Evolutionary conservation across 1,140 invertebrate species (phyloP), one percentile per base, ranked within the genome.

Genomic region (Atta texana): DNA sequence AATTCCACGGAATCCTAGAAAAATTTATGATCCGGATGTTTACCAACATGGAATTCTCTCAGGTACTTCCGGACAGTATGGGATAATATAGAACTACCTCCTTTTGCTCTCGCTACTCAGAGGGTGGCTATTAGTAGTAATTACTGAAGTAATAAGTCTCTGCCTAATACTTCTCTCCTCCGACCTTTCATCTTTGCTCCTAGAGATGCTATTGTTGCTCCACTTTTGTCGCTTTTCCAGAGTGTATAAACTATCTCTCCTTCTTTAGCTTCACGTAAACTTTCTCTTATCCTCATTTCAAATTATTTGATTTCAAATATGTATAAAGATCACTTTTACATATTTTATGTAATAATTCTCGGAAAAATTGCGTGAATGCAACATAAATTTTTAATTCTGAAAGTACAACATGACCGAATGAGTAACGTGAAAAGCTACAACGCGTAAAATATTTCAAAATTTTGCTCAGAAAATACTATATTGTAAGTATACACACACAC

Each of bases 141-240:
- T 90, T 90, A 92, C 91, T 75, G 81, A 86, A 76, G 86, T 87
- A 90, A 92, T 92, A 90, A 92, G 91, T 91, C 91, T 90, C 89
- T 74, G 68, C 81, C 74, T 90, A 89, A 92, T 88, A 91, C 87
- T 81, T 90, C 84, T 74, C 71, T 77, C 87, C 57, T 57, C 39
- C 59, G 53, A 57, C 87, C 85, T 91, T 88, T 87, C 89, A 85
- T 90, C 89, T 91, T 87, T 87, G 66, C 76, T 57, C 39, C 53
- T 64, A 66, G 14, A 57, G 66, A 44, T 51, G 76, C 16, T 63
- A 78, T 74, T 88, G 39, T 44, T 3, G 39, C 68, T 86, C 86
- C 59, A 34, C 69, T 82, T 55, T 53, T 82, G 68, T 84, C 89
- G 69, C 18, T 57, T 77, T 55, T 69, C 28, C 31, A 7, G 55